These are phyloP conservation scores for Drosophila stalkeri DNA, from an alignment of 2,888 invertebrate species.

Conservation along the genomic window DNA sequence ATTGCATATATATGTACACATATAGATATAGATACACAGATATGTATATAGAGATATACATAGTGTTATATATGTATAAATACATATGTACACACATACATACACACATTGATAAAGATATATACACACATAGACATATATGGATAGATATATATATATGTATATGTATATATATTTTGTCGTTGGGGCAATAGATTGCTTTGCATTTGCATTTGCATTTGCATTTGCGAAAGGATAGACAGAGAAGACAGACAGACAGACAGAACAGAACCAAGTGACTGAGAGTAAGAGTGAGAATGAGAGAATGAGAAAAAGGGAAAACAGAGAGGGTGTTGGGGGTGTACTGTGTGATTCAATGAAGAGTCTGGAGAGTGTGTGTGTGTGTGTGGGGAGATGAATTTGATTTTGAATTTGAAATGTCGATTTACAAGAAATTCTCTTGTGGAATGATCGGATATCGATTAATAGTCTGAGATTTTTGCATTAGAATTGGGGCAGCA, in stretches of 20 bases:
- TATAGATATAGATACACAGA: background rate
- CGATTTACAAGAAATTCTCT: constrained; percentile 25
- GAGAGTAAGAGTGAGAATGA: background rate
- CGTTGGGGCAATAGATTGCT: background rate
- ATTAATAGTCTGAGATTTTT: constrained; percentile 34
- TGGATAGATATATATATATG: background rate
- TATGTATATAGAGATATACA: constrained; percentile 2
- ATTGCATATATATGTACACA: constrained; percentile 1
- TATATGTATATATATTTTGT: constrained; percentile 1
- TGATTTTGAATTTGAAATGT: background rate
- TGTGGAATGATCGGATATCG: constrained; percentile 28
- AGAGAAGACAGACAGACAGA: background rate
- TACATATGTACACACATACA: background rate
- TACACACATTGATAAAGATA: background rate
- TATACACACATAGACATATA: background rate
- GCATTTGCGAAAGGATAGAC: background rate
- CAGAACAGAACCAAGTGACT: constrained; percentile 2
- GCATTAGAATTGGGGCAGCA: constrained; percentile 20
- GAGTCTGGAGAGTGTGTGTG: background rate
- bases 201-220: no score
- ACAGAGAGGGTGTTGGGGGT: background rate
- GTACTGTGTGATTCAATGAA: background rate
- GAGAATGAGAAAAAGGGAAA: background rate
- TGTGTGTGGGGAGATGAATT: background rate
- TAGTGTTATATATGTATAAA: background rate